Base-by-base conservation (phyloP, 2,797 vertebrate species). In the Ammospiza maritima region DNA sequence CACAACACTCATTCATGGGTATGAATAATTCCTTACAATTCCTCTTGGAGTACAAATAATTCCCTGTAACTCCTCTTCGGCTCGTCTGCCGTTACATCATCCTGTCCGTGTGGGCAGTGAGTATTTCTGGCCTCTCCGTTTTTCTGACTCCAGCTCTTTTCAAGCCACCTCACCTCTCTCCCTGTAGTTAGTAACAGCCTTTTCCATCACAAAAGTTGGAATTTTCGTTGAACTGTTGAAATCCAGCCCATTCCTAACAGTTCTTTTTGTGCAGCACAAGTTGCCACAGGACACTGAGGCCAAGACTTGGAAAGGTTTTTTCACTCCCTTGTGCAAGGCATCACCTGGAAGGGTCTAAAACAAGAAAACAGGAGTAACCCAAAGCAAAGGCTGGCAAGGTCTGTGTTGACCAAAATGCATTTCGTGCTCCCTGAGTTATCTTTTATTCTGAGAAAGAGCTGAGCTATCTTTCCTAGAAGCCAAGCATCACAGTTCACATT, bases 1-100 rank as follows among this genome's bases (percentile, higher is more conserved):
- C 64, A 61, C 54, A 84, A 54, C 47, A 10, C 50, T 67, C 77
- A 85, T 92, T 91, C 85, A 89, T 10, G 44, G 40, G 30, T 62
- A 89, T 89, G 85, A 96, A 91, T 95, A 90, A 91, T 93, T 78
- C 74, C 29, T 51, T 78, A 15, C 22, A 84, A 81, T 50, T 81
- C 78, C 34, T 85, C 29, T 66, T 58, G 4, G 3, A 83, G 29
- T 17, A 66, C 10, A 40, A 94, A 89, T 94, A 94, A 93, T 89
- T 84, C 89, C 65, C 38, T 92, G 4, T 58, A 88, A 93, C 53
- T 83, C 70, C 38, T 90, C 45, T 69, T 81, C 2, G 0, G 19
- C 60, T 87, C 3, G 0, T 61, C 60, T 73, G 71, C 67, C 4
- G 0, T 90, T 64, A 92, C 81, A 45, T 89, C 89, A 94, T 53